Base-by-base conservation (phyloP, 2,888 invertebrate species). In the Heterodera filipjevi region DNA sequence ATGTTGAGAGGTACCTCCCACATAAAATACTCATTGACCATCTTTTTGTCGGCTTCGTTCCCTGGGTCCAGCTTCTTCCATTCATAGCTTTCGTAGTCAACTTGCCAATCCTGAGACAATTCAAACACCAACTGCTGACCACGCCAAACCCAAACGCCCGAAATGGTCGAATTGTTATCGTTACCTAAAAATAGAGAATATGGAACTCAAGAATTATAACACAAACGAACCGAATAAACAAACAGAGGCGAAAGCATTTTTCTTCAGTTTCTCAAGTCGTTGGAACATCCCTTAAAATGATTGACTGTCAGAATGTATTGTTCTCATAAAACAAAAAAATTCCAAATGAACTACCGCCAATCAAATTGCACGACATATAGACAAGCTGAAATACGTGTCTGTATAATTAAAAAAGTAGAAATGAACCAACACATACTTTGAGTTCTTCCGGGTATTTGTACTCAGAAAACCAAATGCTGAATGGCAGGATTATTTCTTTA, bases 281-380 rank as follows among this genome's bases (percentile, higher is more conserved):
- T 99, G 99, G 92, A 93, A 96, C 96, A 99, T 96, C 86, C 98
- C 95, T 93, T 90, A 22, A 90, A n/a, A n/a, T n/a, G n/a, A n/a
- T n/a, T 44, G 8, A 44, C 12, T 44, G 44, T 3, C 16, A 76
- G 5, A 76, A 49, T 16, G 33, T 5, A 72, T 71, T 70, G 14
- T 81, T 70, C 16, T 32, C 14, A 79, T 16, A 27, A 53, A n/a
- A 77, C 39, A 39, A 10, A 12, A 12, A 39, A 39, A 39, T 39
- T 10, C 39, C 39, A 73, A 70, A 72, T 49, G 49, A 87, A 90
- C 86, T 87, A 93, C 94, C 95, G 82, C 94, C 93, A 90, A 99
- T 96, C 79, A 99, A 93, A 92, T 99, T 99, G 91, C 96, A 96
- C 90, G 95, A 95, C 98, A 98, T 98, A 92, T 96, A 98, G 70